Evolutionary conservation across 2,888 invertebrate species (phyloP).

Genomic region (Adela reaumurella): DNA sequence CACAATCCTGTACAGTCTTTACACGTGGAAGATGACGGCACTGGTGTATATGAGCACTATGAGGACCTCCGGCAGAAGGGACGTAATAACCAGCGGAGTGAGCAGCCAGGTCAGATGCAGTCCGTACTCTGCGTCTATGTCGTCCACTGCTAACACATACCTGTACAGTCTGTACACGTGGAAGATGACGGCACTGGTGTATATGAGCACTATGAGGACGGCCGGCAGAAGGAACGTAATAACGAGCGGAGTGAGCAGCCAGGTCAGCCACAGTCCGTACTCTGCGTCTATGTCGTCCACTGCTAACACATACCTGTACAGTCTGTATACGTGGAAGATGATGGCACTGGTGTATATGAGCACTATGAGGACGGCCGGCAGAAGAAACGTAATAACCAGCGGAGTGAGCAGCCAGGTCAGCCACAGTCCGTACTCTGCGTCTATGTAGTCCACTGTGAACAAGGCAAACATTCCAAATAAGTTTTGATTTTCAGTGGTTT

Average conservation of each 20-base stretch:
- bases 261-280: slow-evolving; percentile 79
- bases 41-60: slow-evolving; percentile 75
- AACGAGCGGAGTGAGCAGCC: slow-evolving; percentile 78
- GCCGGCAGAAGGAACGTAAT: slow-evolving; percentile 82
- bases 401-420: slow-evolving; percentile 81
- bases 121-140: slow-evolving; percentile 80
- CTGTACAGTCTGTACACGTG: slow-evolving; percentile 85
- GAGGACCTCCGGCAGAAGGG: slow-evolving; percentile 79
- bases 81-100: slow-evolving; percentile 78
- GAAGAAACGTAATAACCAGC: slow-evolving; percentile 77
- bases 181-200: slow-evolving; percentile 76
- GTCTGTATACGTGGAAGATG: slow-evolving; percentile 81
- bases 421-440: slow-evolving; percentile 81
- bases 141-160: slow-evolving; percentile 79
- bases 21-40: slow-evolving; percentile 80
- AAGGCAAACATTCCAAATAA: too few relatives aligned
- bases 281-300: slow-evolving; percentile 80
- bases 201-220: slow-evolving; percentile 74
- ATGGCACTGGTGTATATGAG: slow-evolving; percentile 78
- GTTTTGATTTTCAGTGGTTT: too few relatives aligned
- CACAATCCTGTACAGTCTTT: slow-evolving; percentile 85
- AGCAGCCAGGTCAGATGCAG: slow-evolving; percentile 82
- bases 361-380: slow-evolving; percentile 77
- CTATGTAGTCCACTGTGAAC: slow-evolving; percentile 78
- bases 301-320: slow-evolving; percentile 86